Conservation (phyloP, 2,888 invertebrate species). For the Opisthograptis luteolata region DNA sequence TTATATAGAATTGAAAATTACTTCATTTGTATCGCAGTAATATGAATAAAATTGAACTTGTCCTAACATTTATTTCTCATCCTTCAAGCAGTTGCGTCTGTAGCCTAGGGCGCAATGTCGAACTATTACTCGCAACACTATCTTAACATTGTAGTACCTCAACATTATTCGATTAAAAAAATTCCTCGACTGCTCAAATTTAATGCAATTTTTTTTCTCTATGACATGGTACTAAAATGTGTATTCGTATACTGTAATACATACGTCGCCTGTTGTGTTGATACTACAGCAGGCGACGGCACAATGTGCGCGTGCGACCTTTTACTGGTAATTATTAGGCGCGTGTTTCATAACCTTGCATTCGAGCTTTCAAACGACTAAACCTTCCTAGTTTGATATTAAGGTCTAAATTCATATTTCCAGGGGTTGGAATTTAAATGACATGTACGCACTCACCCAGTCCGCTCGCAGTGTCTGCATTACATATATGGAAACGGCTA, state of each 20-base stretch:
- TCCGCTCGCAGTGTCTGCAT: slow-evolving; percentile 39
- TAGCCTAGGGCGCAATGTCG: slow-evolving; percentile 1
- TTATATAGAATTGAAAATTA: too few relatives aligned
- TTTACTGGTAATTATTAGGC: slow-evolving; percentile 76
- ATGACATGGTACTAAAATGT: not conserved
- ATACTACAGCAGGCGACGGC: slow-evolving; percentile 43
- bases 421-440: slow-evolving; percentile 30
- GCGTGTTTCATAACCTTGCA: slow-evolving; percentile 63
- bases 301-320: slow-evolving; percentile 83
- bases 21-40: not conserved
- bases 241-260: slow-evolving; percentile 3
- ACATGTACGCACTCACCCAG: slow-evolving; percentile 46
- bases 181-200: not conserved
- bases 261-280: too few relatives aligned
- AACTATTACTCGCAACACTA: not conserved
- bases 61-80: slow-evolving; percentile 2
- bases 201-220: not conserved
- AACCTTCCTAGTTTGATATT: slow-evolving; percentile 11
- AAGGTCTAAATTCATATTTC: slow-evolving; percentile 19
- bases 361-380: slow-evolving; percentile 11
- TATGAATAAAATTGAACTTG: slow-evolving; percentile 1
- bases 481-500: slow-evolving; percentile 69
- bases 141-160: not conserved
- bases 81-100: not conserved
- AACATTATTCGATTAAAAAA: not conserved